A percentile compares a stretch with the other conserved stretches of the same genome.
These are phyloP conservation scores for Isotomurus palustris DNA, from an alignment of 2,888 invertebrate species.

Conservation along the genomic window DNA sequence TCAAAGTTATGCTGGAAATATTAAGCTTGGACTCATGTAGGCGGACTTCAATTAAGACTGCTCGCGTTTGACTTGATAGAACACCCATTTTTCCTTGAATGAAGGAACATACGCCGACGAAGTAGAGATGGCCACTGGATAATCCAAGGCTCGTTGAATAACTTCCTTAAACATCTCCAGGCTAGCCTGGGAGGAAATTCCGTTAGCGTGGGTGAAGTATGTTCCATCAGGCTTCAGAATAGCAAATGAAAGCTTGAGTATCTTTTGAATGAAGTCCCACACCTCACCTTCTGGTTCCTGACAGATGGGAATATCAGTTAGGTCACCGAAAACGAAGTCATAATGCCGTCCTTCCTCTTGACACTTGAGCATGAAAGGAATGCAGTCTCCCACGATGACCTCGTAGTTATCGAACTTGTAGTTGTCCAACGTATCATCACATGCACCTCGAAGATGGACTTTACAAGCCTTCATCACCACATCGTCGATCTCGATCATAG, in stretches of 20 bases:
- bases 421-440: constrained; percentile 77
- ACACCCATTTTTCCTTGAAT: constrained; percentile 85
- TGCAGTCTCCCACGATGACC: constrained; percentile 86
- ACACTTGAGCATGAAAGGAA: constrained; percentile 72
- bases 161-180: constrained; percentile 71
- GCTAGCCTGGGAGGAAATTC: constrained; percentile 70
- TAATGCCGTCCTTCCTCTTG: constrained; percentile 72
- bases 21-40: too few relatives aligned
- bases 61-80: constrained; percentile 63
- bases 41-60: too few relatives aligned
- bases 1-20: too few relatives aligned
- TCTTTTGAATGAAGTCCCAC: constrained; percentile 81
- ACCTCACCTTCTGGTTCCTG: constrained; percentile 72
- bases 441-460: constrained; percentile 74
- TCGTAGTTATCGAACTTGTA: constrained; percentile 73
- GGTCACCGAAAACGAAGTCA: constrained; percentile 86
- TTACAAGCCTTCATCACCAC: constrained; percentile 82
- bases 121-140: constrained; percentile 67
- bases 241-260: constrained; percentile 73
- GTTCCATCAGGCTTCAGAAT: constrained; percentile 74
- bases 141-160: constrained; percentile 63
- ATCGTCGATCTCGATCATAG: constrained; percentile 74
- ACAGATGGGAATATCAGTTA: constrained; percentile 89
- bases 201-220: constrained; percentile 79
- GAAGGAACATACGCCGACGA: constrained; percentile 79